Base-by-base conservation (phyloP, 2,797 vertebrate species). In the Gobionotothen gibberifrons region DNA sequence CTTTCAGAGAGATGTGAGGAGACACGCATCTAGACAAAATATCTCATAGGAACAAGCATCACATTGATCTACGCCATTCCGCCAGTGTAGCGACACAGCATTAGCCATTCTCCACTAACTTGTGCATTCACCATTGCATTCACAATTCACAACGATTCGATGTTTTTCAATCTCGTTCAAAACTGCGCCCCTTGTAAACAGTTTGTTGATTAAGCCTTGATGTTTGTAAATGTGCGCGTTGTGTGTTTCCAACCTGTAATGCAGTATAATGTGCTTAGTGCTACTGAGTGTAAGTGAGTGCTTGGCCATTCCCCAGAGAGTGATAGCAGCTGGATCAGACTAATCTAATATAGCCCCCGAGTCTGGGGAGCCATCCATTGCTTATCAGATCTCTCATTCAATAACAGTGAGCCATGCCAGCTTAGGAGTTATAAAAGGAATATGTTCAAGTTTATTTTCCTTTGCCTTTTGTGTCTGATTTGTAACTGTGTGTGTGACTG, bases 281-380 rank as follows among this genome's bases (percentile, higher is more conserved):
- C 85, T 89, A 81, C 87, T 88, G 84, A 88, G 88, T 86, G 90
- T 90, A 92, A 93, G 92, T 90, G 91, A 93, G 89, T 90, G 89
- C 89, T 84, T 89, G 91, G 90, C 86, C 77, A 19, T 65, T 90
- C 92, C 90, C 91, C 89, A 85, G 92, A 89, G 92, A 90, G 88
- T 70, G 85, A 93, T 91, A 91, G 90, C 90, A 93, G 92, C 93
- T 91, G 92, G 92, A 94, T 93, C 92, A 91, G 87, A 89, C 91
- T 93, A 93, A 94, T 92, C 90, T 94, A 94, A 94, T 94, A 88
- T 53, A 87, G 85, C 70, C 80, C 65, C 71, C 26, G 84, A 90
- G 90, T 92, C 93, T 89, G 81, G 93, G 90, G 92, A 93, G 82
- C 85, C 89, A 89, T 93, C 93, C 89, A 88, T 92, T 86, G 86